Percentiles rank a stretch among this genome's conserved stretches.
phyloP scores from a whole-genome alignment of 1,140 invertebrate species.

The Copidosoma floridanum region DNA sequence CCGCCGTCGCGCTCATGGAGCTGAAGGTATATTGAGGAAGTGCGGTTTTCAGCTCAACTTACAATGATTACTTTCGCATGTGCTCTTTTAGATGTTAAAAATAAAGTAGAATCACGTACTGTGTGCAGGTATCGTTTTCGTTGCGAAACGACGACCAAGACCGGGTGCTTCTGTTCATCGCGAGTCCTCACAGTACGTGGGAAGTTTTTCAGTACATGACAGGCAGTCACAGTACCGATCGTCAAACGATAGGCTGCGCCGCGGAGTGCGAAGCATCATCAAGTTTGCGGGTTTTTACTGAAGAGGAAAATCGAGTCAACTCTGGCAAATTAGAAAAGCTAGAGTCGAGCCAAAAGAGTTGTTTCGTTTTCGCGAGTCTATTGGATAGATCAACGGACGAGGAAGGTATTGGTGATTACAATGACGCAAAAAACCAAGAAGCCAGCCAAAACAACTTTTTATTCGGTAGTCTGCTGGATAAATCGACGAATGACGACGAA shows the following conservation, averaged over 20 bases:
- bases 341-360: no score
- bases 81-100: no score
- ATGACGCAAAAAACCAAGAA: background rate
- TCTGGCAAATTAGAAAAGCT: background rate
- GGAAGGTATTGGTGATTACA: background rate
- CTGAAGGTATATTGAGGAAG: conserved; percentile 27
- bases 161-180: conserved; percentile 34
- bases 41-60: no score
- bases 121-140: conserved; percentile 47
- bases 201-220: conserved; percentile 31
- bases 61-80: no score
- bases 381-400: no score
- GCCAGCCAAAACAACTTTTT: no score
- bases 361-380: no score
- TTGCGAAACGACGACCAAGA: conserved; percentile 37
- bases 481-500: background rate
- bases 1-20: conserved; percentile 35
- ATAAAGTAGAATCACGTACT: no score
- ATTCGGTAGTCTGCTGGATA: no score
- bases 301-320: background rate
- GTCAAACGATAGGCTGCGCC: no score
- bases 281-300: no score
- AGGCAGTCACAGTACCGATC: background rate
- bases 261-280: no score
- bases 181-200: conserved; percentile 32